Conservation (phyloP, 1,140 invertebrate genomes). For the Drosophila novamexicana region DNA sequence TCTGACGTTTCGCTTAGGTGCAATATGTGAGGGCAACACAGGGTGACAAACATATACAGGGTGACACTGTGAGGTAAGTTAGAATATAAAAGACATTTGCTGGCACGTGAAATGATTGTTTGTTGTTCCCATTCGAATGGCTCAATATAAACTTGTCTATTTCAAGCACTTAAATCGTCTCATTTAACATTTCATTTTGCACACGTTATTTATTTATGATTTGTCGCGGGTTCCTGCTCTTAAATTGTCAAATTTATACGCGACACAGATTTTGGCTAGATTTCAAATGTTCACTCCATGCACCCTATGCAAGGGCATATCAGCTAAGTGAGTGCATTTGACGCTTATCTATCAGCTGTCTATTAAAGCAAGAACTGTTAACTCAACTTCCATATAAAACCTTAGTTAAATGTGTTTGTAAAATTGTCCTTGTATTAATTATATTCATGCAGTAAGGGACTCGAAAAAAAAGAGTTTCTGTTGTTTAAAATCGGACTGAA, state of each 20-base stretch:
- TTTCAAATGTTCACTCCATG: not conserved
- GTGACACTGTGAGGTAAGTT: constrained; percentile 15
- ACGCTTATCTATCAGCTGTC: not conserved
- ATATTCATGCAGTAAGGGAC: too few species aligned
- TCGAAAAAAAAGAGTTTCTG: constrained; percentile 8
- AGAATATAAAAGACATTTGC: constrained; percentile 8
- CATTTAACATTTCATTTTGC: constrained; percentile 41
- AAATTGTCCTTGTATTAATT: too few species aligned
- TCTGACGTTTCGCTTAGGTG: constrained; percentile 56
- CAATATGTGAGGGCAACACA: constrained; percentile 24
- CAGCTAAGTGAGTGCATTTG: not conserved
- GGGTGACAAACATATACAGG: constrained; percentile 26
- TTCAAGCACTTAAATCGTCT: constrained; percentile 36
- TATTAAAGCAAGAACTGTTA: too few species aligned
- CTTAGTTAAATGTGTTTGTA: too few species aligned
- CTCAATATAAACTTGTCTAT: constrained; percentile 17
- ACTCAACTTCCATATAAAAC: too few species aligned
- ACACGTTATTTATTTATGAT: constrained; percentile 20
- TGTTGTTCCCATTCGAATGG: not conserved
- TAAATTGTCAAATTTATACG: constrained; percentile 37
- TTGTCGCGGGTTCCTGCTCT: constrained; percentile 13
- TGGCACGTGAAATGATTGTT: constrained; percentile 32
- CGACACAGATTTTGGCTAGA: constrained; percentile 10
- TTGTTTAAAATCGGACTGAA: constrained; percentile 68
- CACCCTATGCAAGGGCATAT: not conserved